Conservation (phyloP, 2,888 invertebrate genomes). For the Pherbina coryleti region DNA sequence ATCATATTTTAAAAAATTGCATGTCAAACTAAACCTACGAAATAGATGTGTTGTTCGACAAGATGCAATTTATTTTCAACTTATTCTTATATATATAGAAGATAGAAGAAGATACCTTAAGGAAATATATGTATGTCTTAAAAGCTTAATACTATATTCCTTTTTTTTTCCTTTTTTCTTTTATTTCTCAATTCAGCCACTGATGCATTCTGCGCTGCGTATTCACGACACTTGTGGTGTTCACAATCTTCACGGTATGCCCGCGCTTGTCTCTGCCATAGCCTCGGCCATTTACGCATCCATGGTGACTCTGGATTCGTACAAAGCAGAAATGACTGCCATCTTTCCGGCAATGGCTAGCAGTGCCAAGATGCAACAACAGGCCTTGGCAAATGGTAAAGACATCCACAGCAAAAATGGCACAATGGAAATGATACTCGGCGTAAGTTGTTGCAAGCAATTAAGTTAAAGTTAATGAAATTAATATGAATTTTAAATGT, state of each 20-base stretch:
- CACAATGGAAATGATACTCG: slow-evolving; percentile 54
- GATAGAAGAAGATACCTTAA: too few species aligned
- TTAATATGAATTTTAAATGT: slow-evolving; percentile 20
- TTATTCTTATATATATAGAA: too few species aligned
- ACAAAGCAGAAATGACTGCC: slow-evolving; percentile 73
- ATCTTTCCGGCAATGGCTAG: slow-evolving; percentile 74
- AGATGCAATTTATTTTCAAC: too few species aligned
- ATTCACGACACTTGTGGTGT: slow-evolving; percentile 82
- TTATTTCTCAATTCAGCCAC: slow-evolving; percentile 57
- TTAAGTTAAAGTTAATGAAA: slow-evolving; percentile 26
- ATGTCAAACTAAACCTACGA: too few species aligned
- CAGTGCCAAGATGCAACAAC: slow-evolving; percentile 57
- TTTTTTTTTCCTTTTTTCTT: not conserved
- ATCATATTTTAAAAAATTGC: too few species aligned
- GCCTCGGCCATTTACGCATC: slow-evolving; percentile 82
- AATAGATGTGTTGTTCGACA: too few species aligned
- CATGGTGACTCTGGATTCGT: slow-evolving; percentile 76
- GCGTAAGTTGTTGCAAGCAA: slow-evolving; percentile 56
- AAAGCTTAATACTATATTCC: slow-evolving; percentile 13
- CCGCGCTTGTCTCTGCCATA: slow-evolving; percentile 87
- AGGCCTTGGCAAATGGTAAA: slow-evolving; percentile 30
- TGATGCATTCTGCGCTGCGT: slow-evolving; percentile 62
- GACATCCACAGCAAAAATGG: slow-evolving; percentile 52
- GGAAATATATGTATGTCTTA: too few species aligned
- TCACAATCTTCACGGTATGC: slow-evolving; percentile 96